Conservation (phyloP, 2,888 invertebrate species). For the Thereva unica region DNA sequence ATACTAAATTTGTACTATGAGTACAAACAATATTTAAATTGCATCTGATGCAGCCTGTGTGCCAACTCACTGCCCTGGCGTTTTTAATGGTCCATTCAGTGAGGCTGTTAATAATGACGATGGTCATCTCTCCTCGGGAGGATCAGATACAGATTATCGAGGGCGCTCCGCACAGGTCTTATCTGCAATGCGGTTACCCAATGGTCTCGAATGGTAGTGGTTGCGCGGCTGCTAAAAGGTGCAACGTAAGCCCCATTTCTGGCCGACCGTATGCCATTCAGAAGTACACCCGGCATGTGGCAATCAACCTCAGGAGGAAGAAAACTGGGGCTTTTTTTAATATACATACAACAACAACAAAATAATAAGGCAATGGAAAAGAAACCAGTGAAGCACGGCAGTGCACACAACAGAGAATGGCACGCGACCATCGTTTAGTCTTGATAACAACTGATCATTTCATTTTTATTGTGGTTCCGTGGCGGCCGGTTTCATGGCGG, state of each 20-base stretch:
- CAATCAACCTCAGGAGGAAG: constrained; percentile 14
- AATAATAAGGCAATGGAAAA: not conserved
- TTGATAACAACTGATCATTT: constrained; percentile 27
- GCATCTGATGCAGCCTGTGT: too few relatives aligned
- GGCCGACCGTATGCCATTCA: constrained; percentile 3
- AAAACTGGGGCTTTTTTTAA: constrained; percentile 2
- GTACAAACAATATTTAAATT: too few relatives aligned
- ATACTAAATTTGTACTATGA: too few relatives aligned
- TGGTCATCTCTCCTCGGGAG: not conserved
- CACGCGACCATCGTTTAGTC: constrained; percentile 32
- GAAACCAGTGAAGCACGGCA: constrained; percentile 10
- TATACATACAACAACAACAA: not conserved
- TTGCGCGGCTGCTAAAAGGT: constrained; percentile 21
- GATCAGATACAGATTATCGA: constrained; percentile 8
- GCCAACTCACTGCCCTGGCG: not conserved
- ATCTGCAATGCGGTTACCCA: not conserved
- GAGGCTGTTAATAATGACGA: constrained; percentile 7
- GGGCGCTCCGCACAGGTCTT: not conserved
- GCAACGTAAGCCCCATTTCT: constrained; percentile 18
- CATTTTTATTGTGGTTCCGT: constrained; percentile 3
- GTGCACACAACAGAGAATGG: constrained; percentile 8
- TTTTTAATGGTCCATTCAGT: constrained; percentile 4
- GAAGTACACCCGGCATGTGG: constrained; percentile 25
- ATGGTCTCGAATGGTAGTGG: constrained; percentile 4
- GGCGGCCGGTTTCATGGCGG: not conserved